These are phyloP conservation scores for Speoplatyrhinus poulsoni DNA, from an alignment of 2,113 vertebrate species.

Conservation along the genomic window DNA sequence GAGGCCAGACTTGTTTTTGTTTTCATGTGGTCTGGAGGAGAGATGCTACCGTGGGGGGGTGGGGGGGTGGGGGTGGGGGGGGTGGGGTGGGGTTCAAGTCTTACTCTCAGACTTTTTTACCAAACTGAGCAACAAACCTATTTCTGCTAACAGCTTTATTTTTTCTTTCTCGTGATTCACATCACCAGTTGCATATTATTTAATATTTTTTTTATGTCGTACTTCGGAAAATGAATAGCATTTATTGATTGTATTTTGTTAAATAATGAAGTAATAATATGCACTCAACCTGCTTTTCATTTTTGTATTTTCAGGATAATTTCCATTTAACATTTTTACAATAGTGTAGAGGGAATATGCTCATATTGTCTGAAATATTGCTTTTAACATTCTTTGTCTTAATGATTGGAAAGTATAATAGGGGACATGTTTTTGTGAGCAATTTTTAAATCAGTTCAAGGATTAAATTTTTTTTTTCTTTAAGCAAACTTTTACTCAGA, in stretches of 20 bases:
- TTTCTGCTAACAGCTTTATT: neutral
- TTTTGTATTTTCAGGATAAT: no score
- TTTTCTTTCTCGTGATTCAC: constrained; percentile 12
- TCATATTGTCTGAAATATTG: no score
- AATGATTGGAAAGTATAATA: no score
- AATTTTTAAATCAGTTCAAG: neutral
- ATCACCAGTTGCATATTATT: constrained; percentile 7
- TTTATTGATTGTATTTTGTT: constrained; percentile 5
- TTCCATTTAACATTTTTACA: no score
- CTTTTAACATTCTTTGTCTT: no score
- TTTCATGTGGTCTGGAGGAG: neutral
- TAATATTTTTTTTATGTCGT: constrained; percentile 1
- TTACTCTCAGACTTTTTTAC: constrained; percentile 21
- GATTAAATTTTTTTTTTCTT: neutral
- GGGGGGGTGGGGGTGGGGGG: no score
- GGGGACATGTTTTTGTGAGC: no score
- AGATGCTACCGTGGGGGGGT: neutral
- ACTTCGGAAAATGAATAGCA: constrained; percentile 3
- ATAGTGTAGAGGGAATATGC: no score
- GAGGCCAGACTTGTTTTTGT: no score
- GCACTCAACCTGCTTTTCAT: neutral
- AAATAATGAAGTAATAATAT: neutral
- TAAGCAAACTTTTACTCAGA: neutral
- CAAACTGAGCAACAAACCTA: neutral
- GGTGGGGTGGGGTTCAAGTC: constrained; percentile 23